These are phyloP conservation scores for Mystacornis crossleyi DNA, from an alignment of 2,113 vertebrate genomes.

Conservation along the genomic window DNA sequence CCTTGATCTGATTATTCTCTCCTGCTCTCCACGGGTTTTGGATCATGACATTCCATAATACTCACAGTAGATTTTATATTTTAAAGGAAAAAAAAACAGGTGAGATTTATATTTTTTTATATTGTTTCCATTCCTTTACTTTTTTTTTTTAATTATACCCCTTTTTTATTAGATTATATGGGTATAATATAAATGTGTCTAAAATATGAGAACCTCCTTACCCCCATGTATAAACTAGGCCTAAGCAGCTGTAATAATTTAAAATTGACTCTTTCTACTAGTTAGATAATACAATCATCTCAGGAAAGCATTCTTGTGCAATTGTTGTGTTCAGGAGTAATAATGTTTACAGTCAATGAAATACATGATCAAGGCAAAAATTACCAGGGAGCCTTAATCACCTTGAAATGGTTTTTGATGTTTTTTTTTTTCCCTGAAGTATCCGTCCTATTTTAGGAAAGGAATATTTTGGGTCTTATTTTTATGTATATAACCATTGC, in stretches of 20 bases:
- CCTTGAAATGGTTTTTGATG: background rate
- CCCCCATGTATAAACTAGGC: background rate
- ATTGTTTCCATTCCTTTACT: background rate
- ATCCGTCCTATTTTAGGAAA: background rate
- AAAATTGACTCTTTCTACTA: background rate
- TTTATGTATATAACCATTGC: background rate
- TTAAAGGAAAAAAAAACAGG: background rate
- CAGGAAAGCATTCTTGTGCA: background rate
- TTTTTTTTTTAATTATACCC: background rate
- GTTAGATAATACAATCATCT: background rate
- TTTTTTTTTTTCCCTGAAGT: background rate
- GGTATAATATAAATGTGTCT: background rate
- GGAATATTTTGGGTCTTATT: background rate
- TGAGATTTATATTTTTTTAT: background rate
- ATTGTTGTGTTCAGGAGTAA: background rate
- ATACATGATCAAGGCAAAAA: background rate
- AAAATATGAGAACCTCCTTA: background rate
- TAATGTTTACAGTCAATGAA: background rate
- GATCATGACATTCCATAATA: background rate
- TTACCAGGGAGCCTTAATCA: background rate
- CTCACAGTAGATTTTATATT: background rate
- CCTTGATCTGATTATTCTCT: background rate
- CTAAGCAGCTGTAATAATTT: background rate
- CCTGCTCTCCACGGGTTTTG: background rate
- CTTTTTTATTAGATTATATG: background rate